These are phyloP conservation scores for Erethizon dorsatum DNA, from an alignment of 2,797 vertebrate species.

Conservation along the genomic window DNA sequence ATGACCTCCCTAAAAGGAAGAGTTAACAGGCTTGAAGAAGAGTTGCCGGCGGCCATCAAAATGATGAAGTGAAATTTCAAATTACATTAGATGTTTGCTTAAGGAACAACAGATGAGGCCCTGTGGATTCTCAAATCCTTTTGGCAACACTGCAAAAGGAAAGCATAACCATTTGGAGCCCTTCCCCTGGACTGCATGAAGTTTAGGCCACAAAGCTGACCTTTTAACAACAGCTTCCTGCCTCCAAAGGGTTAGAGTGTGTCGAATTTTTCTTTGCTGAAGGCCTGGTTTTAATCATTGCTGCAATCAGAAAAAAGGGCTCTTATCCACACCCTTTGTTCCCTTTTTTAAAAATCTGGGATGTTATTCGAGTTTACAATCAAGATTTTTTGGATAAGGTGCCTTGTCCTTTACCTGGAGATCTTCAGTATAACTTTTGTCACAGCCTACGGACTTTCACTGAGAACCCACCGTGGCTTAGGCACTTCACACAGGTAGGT, in stretches of 20 bases:
- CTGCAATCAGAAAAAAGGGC: conserved; percentile 62
- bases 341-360: conserved; percentile 59
- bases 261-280: conserved; percentile 79
- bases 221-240: conserved; percentile 85
- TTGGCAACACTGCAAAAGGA: conserved; percentile 86
- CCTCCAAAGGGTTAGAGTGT: conserved; percentile 81
- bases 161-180: conserved; percentile 86
- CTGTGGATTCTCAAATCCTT: conserved; percentile 88
- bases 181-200: conserved; percentile 76
- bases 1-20: conserved; percentile 54
- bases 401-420: neutral
- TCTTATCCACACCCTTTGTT: conserved; percentile 46
- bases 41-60: conserved; percentile 81
- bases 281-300: conserved; percentile 79
- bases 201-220: conserved; percentile 84
- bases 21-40: conserved; percentile 65
- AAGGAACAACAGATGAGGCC: conserved; percentile 89
- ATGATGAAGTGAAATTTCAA: conserved; percentile 90
- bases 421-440: neutral
- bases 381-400: conserved; percentile 1
- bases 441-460: neutral
- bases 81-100: conserved; percentile 89
- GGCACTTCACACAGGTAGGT: neutral
- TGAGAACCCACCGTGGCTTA: neutral
- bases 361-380: conserved; percentile 62